These are phyloP conservation scores for Tetramorium bicarinatum DNA, from an alignment of 2,888 invertebrate genomes.

Conservation along the genomic window DNA sequence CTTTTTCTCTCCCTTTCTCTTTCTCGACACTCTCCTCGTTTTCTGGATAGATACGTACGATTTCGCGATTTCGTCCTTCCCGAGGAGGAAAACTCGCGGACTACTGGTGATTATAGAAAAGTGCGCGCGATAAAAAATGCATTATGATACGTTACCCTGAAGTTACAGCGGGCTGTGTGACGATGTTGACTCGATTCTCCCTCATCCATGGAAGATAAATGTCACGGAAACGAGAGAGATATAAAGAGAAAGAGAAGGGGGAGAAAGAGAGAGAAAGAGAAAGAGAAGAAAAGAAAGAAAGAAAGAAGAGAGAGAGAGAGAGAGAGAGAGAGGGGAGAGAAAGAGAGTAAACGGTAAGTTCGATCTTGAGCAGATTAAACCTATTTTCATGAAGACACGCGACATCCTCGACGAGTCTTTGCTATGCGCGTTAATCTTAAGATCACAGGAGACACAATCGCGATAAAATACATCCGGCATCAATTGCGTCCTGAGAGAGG, in stretches of 20 bases:
- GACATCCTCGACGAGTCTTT: slow-evolving; percentile 10
- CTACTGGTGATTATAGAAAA: slow-evolving; percentile 50
- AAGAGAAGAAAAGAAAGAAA: neutral
- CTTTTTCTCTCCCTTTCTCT: slow-evolving; percentile 17
- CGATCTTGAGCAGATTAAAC: slow-evolving; percentile 55
- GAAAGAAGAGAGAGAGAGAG: slow-evolving; percentile 43
- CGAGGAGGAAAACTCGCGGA: slow-evolving; percentile 31
- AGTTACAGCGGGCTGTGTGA: slow-evolving; percentile 50
- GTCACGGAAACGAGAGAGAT: slow-evolving; percentile 50
- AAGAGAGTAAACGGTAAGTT: slow-evolving; percentile 9
- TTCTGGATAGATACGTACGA: neutral
- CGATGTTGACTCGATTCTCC: slow-evolving; percentile 44
- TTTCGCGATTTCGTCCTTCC: slow-evolving; percentile 10
- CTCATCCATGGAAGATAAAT: slow-evolving; percentile 4
- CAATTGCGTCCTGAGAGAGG: slow-evolving; percentile 31
- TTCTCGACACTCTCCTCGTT: neutral
- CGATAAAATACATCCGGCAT: neutral
- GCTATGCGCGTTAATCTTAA: slow-evolving; percentile 44
- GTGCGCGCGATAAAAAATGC: slow-evolving; percentile 51
- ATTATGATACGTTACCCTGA: slow-evolving; percentile 47
- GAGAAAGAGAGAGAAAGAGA: neutral
- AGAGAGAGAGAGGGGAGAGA: slow-evolving; percentile 20
- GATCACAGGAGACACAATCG: slow-evolving; percentile 46
- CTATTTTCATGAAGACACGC: slow-evolving; percentile 40
- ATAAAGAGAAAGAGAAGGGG: slow-evolving; percentile 24